Percentiles rank a stretch among this genome's conserved stretches.
These are phyloP conservation scores for Eolophus roseicapilla DNA, from an alignment of 2,113 vertebrate genomes.

Conservation along the genomic window DNA sequence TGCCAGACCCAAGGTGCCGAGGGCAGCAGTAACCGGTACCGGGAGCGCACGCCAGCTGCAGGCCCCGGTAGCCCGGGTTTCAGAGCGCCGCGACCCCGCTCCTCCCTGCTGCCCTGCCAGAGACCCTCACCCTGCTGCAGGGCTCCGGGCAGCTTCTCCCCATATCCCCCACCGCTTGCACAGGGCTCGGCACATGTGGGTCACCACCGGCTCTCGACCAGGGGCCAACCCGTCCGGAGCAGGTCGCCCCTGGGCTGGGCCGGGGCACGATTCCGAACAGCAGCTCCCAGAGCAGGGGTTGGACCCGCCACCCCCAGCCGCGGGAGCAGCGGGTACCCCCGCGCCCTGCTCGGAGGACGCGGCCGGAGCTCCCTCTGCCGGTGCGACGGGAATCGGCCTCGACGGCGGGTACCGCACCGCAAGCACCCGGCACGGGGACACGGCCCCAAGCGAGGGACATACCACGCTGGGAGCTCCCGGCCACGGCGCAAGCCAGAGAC, in stretches of 20 bases:
- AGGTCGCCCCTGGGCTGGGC: neutral
- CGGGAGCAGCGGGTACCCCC: neutral
- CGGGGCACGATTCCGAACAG: neutral
- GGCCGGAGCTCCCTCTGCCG: constrained; percentile 55
- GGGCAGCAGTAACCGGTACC: neutral
- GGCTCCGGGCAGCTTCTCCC: too few species aligned
- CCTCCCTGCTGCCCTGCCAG: neutral
- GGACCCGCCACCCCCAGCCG: accelerated
- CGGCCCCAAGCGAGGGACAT: neutral
- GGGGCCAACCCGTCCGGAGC: neutral
- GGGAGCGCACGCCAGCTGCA: neutral
- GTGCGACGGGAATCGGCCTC: neutral
- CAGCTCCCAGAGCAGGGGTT: neutral
- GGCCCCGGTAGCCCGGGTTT: neutral
- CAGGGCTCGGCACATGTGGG: neutral
- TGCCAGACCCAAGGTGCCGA: neutral
- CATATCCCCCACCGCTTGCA: accelerated
- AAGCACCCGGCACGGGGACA: neutral
- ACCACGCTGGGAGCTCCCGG: neutral
- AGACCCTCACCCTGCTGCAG: neutral
- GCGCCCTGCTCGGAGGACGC: neutral
- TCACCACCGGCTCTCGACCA: neutral
- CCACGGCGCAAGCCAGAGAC: neutral
- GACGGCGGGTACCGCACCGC: neutral
- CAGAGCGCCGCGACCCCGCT: neutral